Conservation (phyloP, 2,888 invertebrate genomes). For the Euplexia lucipara region DNA sequence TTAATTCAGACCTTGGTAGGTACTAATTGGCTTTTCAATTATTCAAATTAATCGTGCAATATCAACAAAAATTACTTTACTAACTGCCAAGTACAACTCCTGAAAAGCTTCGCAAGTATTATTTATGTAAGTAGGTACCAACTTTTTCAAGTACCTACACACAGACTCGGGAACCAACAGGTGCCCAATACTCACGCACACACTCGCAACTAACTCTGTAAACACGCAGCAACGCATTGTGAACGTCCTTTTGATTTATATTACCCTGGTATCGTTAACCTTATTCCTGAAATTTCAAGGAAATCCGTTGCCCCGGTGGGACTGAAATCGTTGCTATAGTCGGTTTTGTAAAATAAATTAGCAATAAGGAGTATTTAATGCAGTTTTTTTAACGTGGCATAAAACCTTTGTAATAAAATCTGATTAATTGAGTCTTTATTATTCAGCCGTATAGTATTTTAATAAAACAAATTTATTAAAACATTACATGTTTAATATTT, state of each 20-base stretch:
- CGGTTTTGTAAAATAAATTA: not conserved
- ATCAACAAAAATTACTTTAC: not conserved
- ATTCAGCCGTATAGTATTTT: too few species aligned
- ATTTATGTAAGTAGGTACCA: constrained; percentile 18
- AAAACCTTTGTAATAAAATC: too few species aligned
- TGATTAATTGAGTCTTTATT: too few species aligned
- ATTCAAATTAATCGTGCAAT: not conserved
- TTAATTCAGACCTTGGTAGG: too few species aligned
- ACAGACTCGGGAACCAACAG: constrained; percentile 61
- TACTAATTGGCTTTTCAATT: too few species aligned
- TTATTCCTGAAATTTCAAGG: constrained; percentile 90
- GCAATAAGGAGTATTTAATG: not conserved
- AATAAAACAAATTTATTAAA: too few species aligned
- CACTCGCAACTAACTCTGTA: constrained; percentile 60
- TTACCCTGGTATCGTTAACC: constrained; percentile 86
- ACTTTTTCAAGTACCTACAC: constrained; percentile 44
- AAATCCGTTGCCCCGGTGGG: constrained; percentile 69
- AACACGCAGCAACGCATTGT: constrained; percentile 47
- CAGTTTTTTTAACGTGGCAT: not conserved
- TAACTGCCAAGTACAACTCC: constrained; percentile 20
- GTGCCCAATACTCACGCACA: constrained; percentile 69
- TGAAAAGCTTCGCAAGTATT: constrained; percentile 14
- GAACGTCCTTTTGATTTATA: constrained; percentile 69
- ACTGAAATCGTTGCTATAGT: constrained; percentile 18
- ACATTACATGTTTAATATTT: too few species aligned